Evolutionary conservation across 2,888 invertebrate genomes (phyloP).

Genomic region (Drosophila borealis): DNA sequence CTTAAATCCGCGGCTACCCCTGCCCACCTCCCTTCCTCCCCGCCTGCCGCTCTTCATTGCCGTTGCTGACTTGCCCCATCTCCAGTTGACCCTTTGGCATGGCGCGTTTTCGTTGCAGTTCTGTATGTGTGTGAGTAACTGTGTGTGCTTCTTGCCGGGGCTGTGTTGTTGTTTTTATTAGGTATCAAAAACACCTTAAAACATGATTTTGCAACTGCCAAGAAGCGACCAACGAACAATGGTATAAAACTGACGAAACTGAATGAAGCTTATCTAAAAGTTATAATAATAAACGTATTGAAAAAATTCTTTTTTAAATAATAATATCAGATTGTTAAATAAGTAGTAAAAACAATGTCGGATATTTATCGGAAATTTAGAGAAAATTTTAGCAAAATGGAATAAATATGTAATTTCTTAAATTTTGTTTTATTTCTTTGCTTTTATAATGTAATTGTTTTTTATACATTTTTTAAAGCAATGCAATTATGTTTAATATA

Average conservation of each 20-base stretch:
- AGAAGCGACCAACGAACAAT: slow-evolving; percentile 58
- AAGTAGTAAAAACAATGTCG: too few species aligned
- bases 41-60: neutral
- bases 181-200: slow-evolving; percentile 81
- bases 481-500: too few species aligned
- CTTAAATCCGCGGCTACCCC: slow-evolving; percentile 43
- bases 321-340: too few species aligned
- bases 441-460: too few species aligned
- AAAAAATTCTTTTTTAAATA: neutral
- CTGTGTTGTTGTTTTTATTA: slow-evolving; percentile 79
- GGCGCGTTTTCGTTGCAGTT: slow-evolving; percentile 66
- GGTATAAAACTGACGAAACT: slow-evolving; percentile 30
- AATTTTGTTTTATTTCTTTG: too few species aligned
- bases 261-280: too few species aligned
- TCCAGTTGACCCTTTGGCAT: slow-evolving; percentile 66
- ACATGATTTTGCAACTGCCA: slow-evolving; percentile 80
- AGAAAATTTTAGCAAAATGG: too few species aligned
- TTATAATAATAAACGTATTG: neutral
- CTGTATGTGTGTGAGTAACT: slow-evolving; percentile 14
- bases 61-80: slow-evolving; percentile 36
- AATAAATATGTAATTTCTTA: too few species aligned
- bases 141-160: slow-evolving; percentile 28
- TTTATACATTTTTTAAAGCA: too few species aligned
- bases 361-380: too few species aligned
- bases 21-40: slow-evolving; percentile 1